Base-by-base conservation (phyloP, 2,797 vertebrate species). In the Pangasius macronema region DNA sequence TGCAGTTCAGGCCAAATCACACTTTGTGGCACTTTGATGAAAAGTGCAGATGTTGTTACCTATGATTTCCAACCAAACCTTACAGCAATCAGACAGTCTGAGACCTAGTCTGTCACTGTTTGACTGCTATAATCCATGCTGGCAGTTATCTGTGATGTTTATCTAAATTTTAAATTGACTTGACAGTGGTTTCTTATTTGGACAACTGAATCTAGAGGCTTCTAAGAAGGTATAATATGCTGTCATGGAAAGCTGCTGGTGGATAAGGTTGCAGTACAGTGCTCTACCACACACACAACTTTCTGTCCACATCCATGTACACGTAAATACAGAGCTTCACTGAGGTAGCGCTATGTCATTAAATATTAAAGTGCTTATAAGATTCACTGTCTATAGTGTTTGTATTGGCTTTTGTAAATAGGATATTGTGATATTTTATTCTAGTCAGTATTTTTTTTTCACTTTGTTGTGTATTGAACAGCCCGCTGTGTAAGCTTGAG, bases 161-260 rank as follows among this genome's bases (percentile, higher is more conserved):
- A 68, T 24, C 49, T 53, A 83, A 7, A 83, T 83, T 68, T 83
- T 83, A 53, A 24, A 24, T 83, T 24, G 30, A 68, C 82, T 68
- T 39, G n/a, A 77, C 27, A 11, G 72, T 59, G 49, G 61, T 76
- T 87, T 77, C 27, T 83, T 67, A 76, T 83, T 79, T 46, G 46
- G 30, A 55, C 65, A 83, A 72, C 67, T 53, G 72, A 67, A 57
- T 30, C 30, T 9, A 68, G 89, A 3, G 18, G 86, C 82, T 92
- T 82, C 91, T 93, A 89, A 91, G 75, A 89, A 88, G 93, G 91
- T 87, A 93, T 89, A 92, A 92, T 87, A 88, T 89, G 88, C 90
- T 89, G 93, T 91, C 90, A 16, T 70, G 93, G 89, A 95, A 93
- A 94, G 89, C 91, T 92, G 91, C 93, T 94, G 93, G n/a, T 89